These are phyloP conservation scores for Vulpes lagopus DNA, from an alignment of 2,113 vertebrate genomes.

Conservation along the genomic window DNA sequence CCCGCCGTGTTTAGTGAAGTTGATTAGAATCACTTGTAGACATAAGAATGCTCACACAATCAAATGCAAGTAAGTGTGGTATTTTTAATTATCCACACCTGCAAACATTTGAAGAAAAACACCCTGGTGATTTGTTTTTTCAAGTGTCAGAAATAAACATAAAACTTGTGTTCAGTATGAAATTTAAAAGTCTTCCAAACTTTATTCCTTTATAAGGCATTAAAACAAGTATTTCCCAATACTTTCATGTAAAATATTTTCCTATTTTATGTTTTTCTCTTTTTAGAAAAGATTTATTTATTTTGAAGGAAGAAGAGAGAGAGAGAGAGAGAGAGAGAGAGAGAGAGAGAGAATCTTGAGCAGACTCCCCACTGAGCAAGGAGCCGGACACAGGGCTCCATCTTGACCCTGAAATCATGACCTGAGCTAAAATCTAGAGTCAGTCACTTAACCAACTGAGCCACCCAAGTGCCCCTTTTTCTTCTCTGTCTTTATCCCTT, in stretches of 20 bases:
- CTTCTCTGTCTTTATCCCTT: background rate
- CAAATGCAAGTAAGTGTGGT: constrained; percentile 80
- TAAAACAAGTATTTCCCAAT: constrained; percentile 44
- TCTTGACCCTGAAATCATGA: background rate
- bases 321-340: background rate
- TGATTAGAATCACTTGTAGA: constrained; percentile 85
- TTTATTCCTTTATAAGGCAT: constrained; percentile 58
- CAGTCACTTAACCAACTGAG: background rate
- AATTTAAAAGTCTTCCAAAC: constrained; percentile 77
- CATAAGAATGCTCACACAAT: constrained; percentile 82
- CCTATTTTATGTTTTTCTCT: background rate
- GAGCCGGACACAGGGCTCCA: background rate
- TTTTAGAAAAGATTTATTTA: background rate
- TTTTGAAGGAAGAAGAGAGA: background rate
- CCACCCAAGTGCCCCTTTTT: background rate
- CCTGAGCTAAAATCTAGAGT: background rate
- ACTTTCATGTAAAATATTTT: constrained; percentile 1
- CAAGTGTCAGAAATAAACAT: constrained; percentile 76
- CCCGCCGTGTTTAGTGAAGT: constrained; percentile 50
- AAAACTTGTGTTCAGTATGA: constrained; percentile 69
- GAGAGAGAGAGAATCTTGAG: background rate
- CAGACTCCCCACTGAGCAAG: background rate
- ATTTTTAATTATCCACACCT: constrained; percentile 87
- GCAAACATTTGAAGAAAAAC: constrained; percentile 81
- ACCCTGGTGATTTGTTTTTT: constrained; percentile 74